These are phyloP conservation scores for Chlorodrepanis virens DNA, from an alignment of 2,113 vertebrate species.

Conservation along the genomic window DNA sequence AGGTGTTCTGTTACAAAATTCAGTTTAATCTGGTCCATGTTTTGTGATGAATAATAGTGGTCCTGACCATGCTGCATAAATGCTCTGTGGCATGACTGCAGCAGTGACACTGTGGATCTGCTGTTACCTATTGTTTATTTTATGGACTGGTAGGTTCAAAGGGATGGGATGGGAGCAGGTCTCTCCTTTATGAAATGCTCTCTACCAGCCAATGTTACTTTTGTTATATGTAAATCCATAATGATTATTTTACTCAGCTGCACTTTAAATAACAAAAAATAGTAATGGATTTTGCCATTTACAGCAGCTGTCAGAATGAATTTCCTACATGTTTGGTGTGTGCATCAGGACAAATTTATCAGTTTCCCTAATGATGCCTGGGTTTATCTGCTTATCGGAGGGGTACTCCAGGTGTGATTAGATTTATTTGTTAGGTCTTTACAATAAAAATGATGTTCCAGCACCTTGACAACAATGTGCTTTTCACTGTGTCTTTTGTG, in stretches of 20 bases:
- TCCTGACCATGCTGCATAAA: background rate
- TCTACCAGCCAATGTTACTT: background rate
- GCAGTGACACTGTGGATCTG: background rate
- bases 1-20: background rate
- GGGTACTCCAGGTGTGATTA: background rate
- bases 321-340: background rate
- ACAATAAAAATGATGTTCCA: background rate
- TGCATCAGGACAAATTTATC: background rate
- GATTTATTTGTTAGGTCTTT: background rate
- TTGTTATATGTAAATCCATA: background rate
- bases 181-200: background rate
- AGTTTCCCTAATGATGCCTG: background rate
- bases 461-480: background rate
- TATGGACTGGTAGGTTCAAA: background rate
- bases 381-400: background rate
- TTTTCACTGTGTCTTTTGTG: background rate
- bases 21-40: background rate
- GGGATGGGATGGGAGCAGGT: background rate
- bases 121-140: background rate
- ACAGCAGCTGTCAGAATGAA: background rate
- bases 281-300: background rate
- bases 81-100: background rate
- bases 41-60: background rate
- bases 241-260: background rate
- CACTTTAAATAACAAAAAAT: background rate